Evolutionary conservation across 2,888 invertebrate genomes (phyloP).

Genomic region (Pheosia gnoma): DNA sequence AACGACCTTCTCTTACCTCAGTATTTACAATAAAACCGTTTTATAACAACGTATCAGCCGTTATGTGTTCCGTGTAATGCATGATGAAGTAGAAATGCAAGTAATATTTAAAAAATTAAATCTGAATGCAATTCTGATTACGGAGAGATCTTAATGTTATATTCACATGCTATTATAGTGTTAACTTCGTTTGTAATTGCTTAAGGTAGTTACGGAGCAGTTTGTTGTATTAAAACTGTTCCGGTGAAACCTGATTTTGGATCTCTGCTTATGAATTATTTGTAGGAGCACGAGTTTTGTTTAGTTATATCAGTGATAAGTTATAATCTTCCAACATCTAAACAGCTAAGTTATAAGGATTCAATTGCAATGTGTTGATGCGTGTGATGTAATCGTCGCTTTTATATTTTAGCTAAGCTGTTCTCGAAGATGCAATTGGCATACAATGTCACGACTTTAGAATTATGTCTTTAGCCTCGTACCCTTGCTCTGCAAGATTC

Average conservation of each 20-base stretch:
- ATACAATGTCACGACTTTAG: neutral
- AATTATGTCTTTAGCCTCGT: neutral
- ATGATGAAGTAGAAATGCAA: constrained; percentile 24
- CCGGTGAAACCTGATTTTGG: constrained; percentile 46
- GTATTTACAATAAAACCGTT: constrained; percentile 57
- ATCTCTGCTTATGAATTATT: constrained; percentile 55
- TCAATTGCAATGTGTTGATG: neutral
- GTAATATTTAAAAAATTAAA: constrained; percentile 25
- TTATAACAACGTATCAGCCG: constrained; percentile 48
- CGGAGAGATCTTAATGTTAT: constrained; percentile 35
- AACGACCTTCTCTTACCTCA: constrained; percentile 57
- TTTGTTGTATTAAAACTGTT: constrained; percentile 35
- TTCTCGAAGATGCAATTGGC: neutral
- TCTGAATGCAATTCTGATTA: constrained; percentile 42
- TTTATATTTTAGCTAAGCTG: neutral
- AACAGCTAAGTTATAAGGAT: neutral
- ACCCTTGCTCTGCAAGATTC: neutral
- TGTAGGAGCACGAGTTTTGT: constrained; percentile 44
- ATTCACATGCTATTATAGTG: constrained; percentile 36
- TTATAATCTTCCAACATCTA: neutral
- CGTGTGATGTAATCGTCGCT: neutral
- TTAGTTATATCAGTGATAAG: constrained; percentile 4
- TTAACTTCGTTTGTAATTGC: constrained; percentile 43
- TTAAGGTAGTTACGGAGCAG: constrained; percentile 39
- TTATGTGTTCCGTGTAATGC: constrained; percentile 56